Base-by-base conservation (phyloP, 1,140 invertebrate genomes). In the Pygmarrhopalites habei region DNA sequence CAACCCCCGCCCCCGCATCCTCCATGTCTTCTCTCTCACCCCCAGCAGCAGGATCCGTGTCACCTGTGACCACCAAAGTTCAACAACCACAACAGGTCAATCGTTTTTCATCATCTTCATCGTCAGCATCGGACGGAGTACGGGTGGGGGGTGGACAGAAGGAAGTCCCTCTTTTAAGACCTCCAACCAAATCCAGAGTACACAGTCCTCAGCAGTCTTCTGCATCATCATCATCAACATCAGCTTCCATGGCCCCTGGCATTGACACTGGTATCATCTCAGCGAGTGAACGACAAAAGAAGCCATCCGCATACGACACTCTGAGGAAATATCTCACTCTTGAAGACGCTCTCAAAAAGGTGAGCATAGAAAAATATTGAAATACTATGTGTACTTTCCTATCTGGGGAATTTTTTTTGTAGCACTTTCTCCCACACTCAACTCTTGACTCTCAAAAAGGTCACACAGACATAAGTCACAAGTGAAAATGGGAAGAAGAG, bases 151-250 rank as follows among this genome's bases (percentile, higher is more conserved):
- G 60, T 29, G 83, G 82, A 17, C 80, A 85, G 67, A 82, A 83
- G 66, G 83, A 85, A 73, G 78, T 82, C 12, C 79, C 82, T 2
- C 72, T 83, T 68, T 77, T 81, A 44, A 73, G 82, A 72, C 82
- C 82, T 5, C 79, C 82, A 5, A 76, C 74, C 17, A 72, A 64
- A 72, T 77, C 17, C 73, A 75, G 52, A 73, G 77, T 53, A 74
- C 76, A 23, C 79, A 79, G 70, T 77, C 79, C 57, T 72, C 75
- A 41, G 28, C 60, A 52, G 30, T 26, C 60, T 28, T 21, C 44
- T 14, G 49, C 29, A 47, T 21, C 56, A 15, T n/a, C 21, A 19
- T n/a, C 64, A 19, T 15, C 44, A 7, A 7, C 56, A 23, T 53
- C 52, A 49, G 23, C 58, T 19, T 68, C 23, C 70, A 1, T 30